Base-by-base conservation (phyloP, 2,888 invertebrate species). In the Therioaphis trifolii region DNA sequence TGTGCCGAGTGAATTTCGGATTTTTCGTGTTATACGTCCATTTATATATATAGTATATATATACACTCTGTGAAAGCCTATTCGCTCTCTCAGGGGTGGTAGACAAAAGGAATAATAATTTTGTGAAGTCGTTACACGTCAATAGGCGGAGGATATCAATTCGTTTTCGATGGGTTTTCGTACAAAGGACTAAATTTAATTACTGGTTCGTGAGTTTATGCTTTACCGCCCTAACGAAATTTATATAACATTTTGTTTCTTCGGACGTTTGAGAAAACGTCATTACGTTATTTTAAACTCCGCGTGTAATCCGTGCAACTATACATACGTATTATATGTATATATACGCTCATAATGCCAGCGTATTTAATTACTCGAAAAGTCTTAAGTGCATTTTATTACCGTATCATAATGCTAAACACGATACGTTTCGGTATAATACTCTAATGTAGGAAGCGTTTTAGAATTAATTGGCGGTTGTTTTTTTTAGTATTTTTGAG, bases 1-100 rank as follows among this genome's bases (percentile, higher is more conserved):
- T 69, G 55, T 69, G 43, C 27, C 69, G 52, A 79, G 78, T 69
- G 78, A 79, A 79, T 79, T 79, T 79, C 43, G 52, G 68, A 79
- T 79, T 79, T 78, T 55, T 24, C 27, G 40, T 69, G 78, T 69
- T 69, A 69, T n/a, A 55, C n/a, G 14, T 9, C 4, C 46, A 21
- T 27, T 24, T 18, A 52, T 35, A 15, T n/a, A 74, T n/a, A 77
- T 35, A n/a, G n/a, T 40, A 55, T 49, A 27, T 2, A 18, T 71
- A 27, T 12, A 29, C 11, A 40, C 12, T 29, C 3, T 11, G 18
- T 21, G 29, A 78, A 52, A 78, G 46, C 77, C 21, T 52, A 24
- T 77, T 27, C 15, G 35, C 52, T 12, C 66, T 61, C 40, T 58
- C 21, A 9, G 66, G 52, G 77, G 66, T 15, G 52, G 35, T 40